Percentiles rank a stretch among this genome's conserved stretches.
Evolutionary conservation across 2,888 invertebrate genomes (phyloP).

Genomic region (Leptinotarsa juncta): DNA sequence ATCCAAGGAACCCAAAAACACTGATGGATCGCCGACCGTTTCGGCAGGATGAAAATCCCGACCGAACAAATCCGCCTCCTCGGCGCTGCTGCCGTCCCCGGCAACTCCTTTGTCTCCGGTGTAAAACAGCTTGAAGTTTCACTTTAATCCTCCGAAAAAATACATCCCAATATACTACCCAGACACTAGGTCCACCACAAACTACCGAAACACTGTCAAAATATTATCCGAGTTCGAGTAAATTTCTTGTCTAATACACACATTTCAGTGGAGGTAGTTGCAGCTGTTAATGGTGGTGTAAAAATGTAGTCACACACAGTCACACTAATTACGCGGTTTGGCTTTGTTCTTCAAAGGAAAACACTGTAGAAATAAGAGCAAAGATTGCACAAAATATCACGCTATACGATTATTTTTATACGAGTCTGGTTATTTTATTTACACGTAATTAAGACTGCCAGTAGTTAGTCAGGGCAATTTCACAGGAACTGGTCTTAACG

Average conservation of each 20-base stretch:
- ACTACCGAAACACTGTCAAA: constrained; percentile 8
- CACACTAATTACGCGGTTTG: constrained; percentile 20
- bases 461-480: constrained; percentile 31
- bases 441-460: constrained; percentile 34
- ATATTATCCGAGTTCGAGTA: background rate
- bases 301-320: background rate
- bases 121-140: constrained; percentile 59
- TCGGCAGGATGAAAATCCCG: constrained; percentile 56
- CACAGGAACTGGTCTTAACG: constrained; percentile 27
- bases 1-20: constrained; percentile 57
- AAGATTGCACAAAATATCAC: constrained; percentile 39
- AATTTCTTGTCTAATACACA: background rate
- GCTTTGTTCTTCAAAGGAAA: constrained; percentile 10
- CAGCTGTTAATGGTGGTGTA: constrained; percentile 4
- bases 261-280: background rate
- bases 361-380: constrained; percentile 20
- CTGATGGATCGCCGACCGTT: constrained; percentile 51
- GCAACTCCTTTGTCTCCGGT: constrained; percentile 58
- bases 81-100: constrained; percentile 56
- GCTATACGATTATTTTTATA: constrained; percentile 38
- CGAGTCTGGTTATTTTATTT: constrained; percentile 31
- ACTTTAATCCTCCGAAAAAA: background rate
- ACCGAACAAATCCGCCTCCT: constrained; percentile 57
- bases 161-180: background rate
- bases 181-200: background rate